Percentiles rank a stretch among this genome's conserved stretches.
phyloP scores from a whole-genome alignment of 2,888 invertebrate genomes.

The Tenthredo notha region DNA sequence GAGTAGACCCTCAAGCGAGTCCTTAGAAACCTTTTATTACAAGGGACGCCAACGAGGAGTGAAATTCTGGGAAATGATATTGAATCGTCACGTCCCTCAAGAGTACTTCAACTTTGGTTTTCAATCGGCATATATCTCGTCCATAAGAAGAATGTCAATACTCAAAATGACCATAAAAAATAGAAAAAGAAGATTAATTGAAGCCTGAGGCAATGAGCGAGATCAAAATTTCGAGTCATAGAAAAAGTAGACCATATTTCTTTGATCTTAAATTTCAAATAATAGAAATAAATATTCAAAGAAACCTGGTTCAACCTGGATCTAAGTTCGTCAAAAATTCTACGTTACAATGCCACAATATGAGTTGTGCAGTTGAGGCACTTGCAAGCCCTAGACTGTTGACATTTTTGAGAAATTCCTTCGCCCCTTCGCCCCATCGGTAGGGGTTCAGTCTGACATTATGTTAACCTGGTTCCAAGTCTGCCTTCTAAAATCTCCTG shows the following conservation, averaged over 20 bases:
- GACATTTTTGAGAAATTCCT: constrained; percentile 75
- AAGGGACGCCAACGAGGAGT: constrained; percentile 19
- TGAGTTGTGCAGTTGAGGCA: neutral
- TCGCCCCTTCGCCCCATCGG: constrained; percentile 61
- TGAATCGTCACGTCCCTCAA: neutral
- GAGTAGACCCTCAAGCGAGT: constrained; percentile 38
- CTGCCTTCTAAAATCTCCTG: constrained; percentile 62
- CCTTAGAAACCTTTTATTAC: constrained; percentile 37
- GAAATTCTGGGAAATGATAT: constrained; percentile 42
- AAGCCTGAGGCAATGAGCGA: neutral
- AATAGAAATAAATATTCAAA: neutral
- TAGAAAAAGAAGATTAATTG: neutral
- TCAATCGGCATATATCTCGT: neutral
- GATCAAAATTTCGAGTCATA: neutral
- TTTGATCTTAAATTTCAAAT: neutral
- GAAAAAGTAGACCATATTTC: neutral
- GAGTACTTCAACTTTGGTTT: neutral
- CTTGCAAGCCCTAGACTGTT: constrained; percentile 38
- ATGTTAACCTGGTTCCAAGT: constrained; percentile 71
- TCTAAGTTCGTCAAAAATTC: neutral
- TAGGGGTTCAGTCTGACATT: constrained; percentile 68
- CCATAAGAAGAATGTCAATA: neutral
- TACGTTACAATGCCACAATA: neutral
- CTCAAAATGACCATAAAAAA: neutral
- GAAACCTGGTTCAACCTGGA: neutral